These are phyloP conservation scores for Mechanitis mazaeus DNA, from an alignment of 2,888 invertebrate genomes.

Conservation along the genomic window DNA sequence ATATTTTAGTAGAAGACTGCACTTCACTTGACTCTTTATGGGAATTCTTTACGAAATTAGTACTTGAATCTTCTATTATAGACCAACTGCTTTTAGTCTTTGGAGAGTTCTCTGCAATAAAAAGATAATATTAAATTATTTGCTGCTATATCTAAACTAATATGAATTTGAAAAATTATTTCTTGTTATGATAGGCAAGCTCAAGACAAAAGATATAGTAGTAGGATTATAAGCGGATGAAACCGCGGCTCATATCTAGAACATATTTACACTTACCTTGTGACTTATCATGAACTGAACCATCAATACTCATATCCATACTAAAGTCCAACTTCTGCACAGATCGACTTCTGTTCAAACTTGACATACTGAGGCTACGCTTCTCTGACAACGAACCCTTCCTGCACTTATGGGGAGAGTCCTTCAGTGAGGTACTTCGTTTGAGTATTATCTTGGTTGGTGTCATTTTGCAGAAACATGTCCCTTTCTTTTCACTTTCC, in stretches of 20 bases:
- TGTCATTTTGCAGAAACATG: slow-evolving; percentile 56
- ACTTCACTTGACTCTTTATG: slow-evolving; percentile 37
- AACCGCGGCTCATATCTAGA: too few species aligned
- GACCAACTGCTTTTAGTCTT: slow-evolving; percentile 48
- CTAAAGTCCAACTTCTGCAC: slow-evolving; percentile 73
- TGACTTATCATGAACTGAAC: slow-evolving; percentile 57
- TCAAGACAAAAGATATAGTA: too few species aligned
- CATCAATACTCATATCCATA: slow-evolving; percentile 74
- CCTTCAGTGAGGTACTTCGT: slow-evolving; percentile 60
- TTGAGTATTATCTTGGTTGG: slow-evolving; percentile 51
- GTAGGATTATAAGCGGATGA: too few species aligned
- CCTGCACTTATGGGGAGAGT: slow-evolving; percentile 51
- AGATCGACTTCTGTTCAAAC: slow-evolving; percentile 63
- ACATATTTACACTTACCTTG: slow-evolving; percentile 39
- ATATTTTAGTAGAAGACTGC: slow-evolving; percentile 45
- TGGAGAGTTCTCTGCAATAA: slow-evolving; percentile 39
- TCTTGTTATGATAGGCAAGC: too few species aligned
- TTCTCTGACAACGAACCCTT: slow-evolving; percentile 54
- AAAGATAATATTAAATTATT: slow-evolving; percentile 24
- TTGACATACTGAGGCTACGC: slow-evolving; percentile 63
- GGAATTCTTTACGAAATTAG: slow-evolving; percentile 46
- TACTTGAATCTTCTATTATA: slow-evolving; percentile 49
- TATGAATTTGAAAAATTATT: too few species aligned
- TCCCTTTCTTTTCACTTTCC: slow-evolving; percentile 43
- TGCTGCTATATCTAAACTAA: too few species aligned